Base-by-base conservation (phyloP, 2,113 vertebrate genomes). In the Datnioides undecimradiatus region DNA sequence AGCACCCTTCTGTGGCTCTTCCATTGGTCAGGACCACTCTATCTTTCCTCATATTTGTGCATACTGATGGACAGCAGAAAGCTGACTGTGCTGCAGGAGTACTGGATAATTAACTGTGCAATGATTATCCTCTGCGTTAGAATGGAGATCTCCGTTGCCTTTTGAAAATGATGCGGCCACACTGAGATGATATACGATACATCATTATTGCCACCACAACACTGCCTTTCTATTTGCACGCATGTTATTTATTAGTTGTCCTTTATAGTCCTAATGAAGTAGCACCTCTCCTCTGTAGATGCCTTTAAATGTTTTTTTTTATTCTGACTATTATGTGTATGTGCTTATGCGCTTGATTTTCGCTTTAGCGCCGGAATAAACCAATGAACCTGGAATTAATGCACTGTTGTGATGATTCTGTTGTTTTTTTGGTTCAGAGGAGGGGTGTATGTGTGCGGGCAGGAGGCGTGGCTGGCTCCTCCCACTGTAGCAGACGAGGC, bases 321-420 rank as follows among this genome's bases (percentile, higher is more conserved):
- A 82, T 86, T 84, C 73, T 60, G 34, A 4, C 57, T 70, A 5
- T 70, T 43, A 52, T 25, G n/a, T n/a, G 19, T 79, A 27, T 66
- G 45, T 76, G 57, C 34, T 49, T 57, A 36, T 74, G 10, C 52
- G 62, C 75, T 67, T 80, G 41, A 48, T 12, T 25, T 49, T 75
- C 48, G 64, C 81, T 89, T 88, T 65, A 73, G n/a, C 77, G 54
- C 67, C 77, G 46, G 74, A 87, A 91, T 92, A 91, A 92, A 92
- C 31, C 77, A 87, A 91, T 92, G 90, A 92, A 92, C 31, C 62
- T 60, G 60, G 14, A 69, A 76, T 66, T 63, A 43, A 69, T 34
- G 4, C n/a, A n/a, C n/a, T n/a, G n/a, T n/a, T n/a, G n/a, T n/a
- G n/a, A n/a, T n/a, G n/a, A n/a, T n/a, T n/a, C n/a, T n/a, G n/a